These are phyloP conservation scores for Thalassoma bifasciatum DNA, from an alignment of 2,113 vertebrate genomes.

Conservation along the genomic window DNA sequence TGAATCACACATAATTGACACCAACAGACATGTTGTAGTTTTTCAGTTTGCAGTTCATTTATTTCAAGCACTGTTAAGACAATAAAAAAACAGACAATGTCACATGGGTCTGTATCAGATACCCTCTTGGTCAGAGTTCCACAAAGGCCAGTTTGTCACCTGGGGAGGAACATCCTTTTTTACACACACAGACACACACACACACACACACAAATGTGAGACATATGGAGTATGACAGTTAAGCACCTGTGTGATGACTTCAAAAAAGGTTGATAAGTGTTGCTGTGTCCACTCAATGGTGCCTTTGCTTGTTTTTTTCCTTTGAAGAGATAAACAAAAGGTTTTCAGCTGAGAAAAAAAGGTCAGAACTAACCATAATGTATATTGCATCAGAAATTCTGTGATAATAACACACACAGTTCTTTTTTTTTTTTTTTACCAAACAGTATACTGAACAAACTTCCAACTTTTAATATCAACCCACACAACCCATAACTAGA, in stretches of 20 bases:
- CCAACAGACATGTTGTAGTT: conserved; percentile 11
- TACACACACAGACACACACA: conserved; percentile 30
- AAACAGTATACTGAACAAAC: conserved; percentile 8
- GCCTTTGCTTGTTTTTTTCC: not conserved
- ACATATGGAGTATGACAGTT: conserved; percentile 22
- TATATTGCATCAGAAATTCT: conserved; percentile 57
- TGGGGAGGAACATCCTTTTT: conserved; percentile 19
- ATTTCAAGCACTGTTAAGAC: conserved; percentile 80
- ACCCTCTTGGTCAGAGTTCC: conserved; percentile 53
- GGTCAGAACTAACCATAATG: conserved; percentile 34
- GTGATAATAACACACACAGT: conserved; percentile 25
- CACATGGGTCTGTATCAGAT: conserved; percentile 62
- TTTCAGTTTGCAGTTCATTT: conserved; percentile 66
- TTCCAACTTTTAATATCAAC: not conserved
- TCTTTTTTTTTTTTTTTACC: conserved; percentile 11
- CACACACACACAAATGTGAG: conserved; percentile 22
- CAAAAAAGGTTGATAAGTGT: not conserved
- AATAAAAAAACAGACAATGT: conserved; percentile 59
- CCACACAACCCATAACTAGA: conserved; percentile 2
- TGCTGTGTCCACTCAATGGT: not conserved
- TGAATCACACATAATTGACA: conserved; percentile 13
- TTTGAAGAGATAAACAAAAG: not conserved
- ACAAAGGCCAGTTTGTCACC: conserved; percentile 58
- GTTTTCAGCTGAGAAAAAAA: not conserved
- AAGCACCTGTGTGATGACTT: conserved; percentile 10